Evolutionary conservation across 2,888 invertebrate genomes (phyloP).

Genomic region (Micoletzkya japonica): DNA sequence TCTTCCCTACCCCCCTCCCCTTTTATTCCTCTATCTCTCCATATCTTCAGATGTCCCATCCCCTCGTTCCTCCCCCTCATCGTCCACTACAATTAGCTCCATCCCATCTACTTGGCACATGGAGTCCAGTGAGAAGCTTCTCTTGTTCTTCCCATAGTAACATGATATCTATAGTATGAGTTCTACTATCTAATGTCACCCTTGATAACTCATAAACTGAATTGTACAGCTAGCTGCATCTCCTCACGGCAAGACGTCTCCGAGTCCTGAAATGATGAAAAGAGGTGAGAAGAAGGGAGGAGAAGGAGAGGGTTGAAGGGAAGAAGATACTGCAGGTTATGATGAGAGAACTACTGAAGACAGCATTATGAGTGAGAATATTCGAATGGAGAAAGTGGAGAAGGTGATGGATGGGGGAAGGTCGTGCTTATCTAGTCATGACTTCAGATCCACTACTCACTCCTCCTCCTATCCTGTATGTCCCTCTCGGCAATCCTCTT

Average conservation of each 20-base stretch:
- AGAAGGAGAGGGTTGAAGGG: conserved; percentile 1
- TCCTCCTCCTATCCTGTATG: conserved; percentile 35
- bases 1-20: neutral
- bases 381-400: neutral
- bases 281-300: conserved; percentile 1
- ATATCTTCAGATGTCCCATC: neutral
- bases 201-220: too few species aligned
- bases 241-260: conserved; percentile 4
- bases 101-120: neutral
- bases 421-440: neutral
- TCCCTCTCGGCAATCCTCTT: conserved; percentile 35
- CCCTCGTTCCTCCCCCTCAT: conserved; percentile 9
- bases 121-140: neutral
- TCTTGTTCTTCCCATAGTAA: neutral
- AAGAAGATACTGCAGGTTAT: neutral
- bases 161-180: neutral
- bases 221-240: neutral
- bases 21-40: neutral
- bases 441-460: conserved; percentile 33
- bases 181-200: neutral
- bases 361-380: too few species aligned
- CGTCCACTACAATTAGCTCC: conserved; percentile 16
- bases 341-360: neutral
- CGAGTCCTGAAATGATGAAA: neutral
- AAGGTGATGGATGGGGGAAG: neutral